Evolutionary conservation across 2,888 invertebrate genomes (phyloP), one percentile per base, ranked within the genome.

Genomic region (Ypsolopha sequella): DNA sequence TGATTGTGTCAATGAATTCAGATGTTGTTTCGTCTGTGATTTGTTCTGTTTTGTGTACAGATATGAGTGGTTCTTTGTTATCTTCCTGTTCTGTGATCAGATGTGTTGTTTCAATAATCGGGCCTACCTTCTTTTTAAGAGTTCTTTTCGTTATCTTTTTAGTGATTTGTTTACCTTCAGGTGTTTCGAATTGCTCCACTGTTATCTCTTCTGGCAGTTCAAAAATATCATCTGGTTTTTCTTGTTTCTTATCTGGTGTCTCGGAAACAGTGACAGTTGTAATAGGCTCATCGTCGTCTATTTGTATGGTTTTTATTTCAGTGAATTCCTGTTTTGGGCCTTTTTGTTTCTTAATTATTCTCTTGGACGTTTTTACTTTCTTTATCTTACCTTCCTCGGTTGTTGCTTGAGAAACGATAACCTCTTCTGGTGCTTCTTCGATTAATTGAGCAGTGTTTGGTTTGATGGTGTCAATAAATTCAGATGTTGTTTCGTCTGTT

Each of bases 61-160:
- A 70, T 7, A 61, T 57, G 1, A 62, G 62, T 44, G 64, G 66
- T 53, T 63, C 66, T 43, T 54, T 46, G 36, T 46, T 51, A 52
- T 82, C 81, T 66, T 85, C 82, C 56, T 86, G 80, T 38, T 80
- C 61, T 0, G 85, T 87, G 57, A 78, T 73, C 57, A 88, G 82
- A 65, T 79, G 76, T 24, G 80, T 84, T 1, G 34, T 47, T 47
- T 47, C 47, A 24, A 74, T 69, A 7, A 9, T 49, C n/a, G 51
- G 33, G 8, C 48, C 46, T 33, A 33, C 38, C 34, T 53, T 48
- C 49, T 33, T 43, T 43, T 47, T 48, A 11, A 54, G 54, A 11
- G 50, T 53, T 53, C 60, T 13, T 65, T 58, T 51, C 57, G 56
- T 52, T 24, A 41, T 50, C 36, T 46, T 53, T 36, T 50, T 50